Percentiles rank a stretch among this genome's conserved stretches.
phyloP scores from a whole-genome alignment of 2,888 invertebrate species.

The Odontocolon sp. region DNA sequence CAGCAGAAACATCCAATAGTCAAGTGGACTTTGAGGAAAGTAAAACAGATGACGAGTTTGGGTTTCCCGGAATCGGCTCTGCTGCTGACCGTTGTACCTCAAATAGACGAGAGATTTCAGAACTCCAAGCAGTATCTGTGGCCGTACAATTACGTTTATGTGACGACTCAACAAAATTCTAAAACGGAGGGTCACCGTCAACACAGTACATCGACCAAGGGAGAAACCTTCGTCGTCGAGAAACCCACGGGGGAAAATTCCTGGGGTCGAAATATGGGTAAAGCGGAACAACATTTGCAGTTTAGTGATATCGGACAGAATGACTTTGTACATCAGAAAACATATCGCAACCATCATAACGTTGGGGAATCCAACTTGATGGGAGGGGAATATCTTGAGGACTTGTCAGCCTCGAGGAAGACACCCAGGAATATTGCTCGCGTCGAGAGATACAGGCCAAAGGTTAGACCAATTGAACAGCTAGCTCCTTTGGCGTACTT shows the following conservation, averaged over 20 bases:
- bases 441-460: slow-evolving; percentile 13
- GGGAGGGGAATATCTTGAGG: background rate
- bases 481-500: slow-evolving; percentile 6
- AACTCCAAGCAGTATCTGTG: slow-evolving; percentile 39
- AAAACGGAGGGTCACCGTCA: background rate
- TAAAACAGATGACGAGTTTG: slow-evolving; percentile 56
- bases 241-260: background rate
- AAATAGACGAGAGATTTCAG: slow-evolving; percentile 63
- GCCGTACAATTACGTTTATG: slow-evolving; percentile 63
- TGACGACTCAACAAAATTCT: slow-evolving; percentile 32
- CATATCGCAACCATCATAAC: background rate
- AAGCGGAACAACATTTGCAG: too few relatives aligned
- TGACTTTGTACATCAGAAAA: background rate
- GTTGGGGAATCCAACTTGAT: background rate
- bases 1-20: slow-evolving; percentile 61
- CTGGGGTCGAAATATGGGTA: background rate
- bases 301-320: background rate
- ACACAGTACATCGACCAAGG: background rate
- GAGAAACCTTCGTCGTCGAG: background rate
- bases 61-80: slow-evolving; percentile 65
- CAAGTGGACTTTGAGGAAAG: slow-evolving; percentile 67
- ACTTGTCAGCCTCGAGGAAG: slow-evolving; percentile 5
- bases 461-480: background rate
- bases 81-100: slow-evolving; percentile 71
- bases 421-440: slow-evolving; percentile 2